phyloP scores from a whole-genome alignment of 2,797 vertebrate species.

The Neomorphus geoffroyi region DNA sequence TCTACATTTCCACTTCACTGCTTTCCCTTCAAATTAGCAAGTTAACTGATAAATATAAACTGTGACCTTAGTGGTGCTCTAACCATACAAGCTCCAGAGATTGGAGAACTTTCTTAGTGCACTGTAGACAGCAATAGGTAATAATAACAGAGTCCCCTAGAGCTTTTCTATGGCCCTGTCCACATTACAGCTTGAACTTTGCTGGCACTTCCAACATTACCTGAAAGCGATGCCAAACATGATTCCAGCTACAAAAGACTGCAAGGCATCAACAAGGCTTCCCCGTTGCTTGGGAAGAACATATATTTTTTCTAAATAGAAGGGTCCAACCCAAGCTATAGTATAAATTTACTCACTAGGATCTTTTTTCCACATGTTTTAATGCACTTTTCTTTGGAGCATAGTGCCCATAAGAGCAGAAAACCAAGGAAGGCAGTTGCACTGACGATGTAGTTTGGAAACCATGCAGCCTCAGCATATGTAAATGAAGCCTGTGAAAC shows the following conservation, averaged over 20 bases:
- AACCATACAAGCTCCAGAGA: not conserved
- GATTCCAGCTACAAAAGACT: not conserved
- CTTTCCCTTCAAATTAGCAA: constrained; percentile 61
- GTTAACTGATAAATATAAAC: constrained; percentile 60
- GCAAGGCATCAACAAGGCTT: not conserved
- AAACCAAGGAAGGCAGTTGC: not conserved
- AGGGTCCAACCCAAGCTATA: not conserved
- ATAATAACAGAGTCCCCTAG: not conserved
- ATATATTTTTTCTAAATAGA: not conserved
- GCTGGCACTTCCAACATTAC: not conserved
- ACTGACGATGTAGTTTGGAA: not conserved
- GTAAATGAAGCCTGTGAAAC: constrained; percentile 27
- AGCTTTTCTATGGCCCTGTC: not conserved
- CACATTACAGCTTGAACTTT: not conserved
- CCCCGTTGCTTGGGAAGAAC: not conserved
- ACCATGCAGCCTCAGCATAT: fast-evolving
- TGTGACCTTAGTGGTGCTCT: constrained; percentile 36
- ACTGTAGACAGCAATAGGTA: not conserved
- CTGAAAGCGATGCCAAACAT: not conserved
- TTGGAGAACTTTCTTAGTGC: not conserved
- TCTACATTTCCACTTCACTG: constrained; percentile 67
- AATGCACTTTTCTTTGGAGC: not conserved
- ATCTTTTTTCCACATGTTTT: not conserved
- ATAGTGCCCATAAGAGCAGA: not conserved
- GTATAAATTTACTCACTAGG: not conserved